Conservation (phyloP, 2,113 vertebrate genomes). For the Rhagologus leucostigma region DNA sequence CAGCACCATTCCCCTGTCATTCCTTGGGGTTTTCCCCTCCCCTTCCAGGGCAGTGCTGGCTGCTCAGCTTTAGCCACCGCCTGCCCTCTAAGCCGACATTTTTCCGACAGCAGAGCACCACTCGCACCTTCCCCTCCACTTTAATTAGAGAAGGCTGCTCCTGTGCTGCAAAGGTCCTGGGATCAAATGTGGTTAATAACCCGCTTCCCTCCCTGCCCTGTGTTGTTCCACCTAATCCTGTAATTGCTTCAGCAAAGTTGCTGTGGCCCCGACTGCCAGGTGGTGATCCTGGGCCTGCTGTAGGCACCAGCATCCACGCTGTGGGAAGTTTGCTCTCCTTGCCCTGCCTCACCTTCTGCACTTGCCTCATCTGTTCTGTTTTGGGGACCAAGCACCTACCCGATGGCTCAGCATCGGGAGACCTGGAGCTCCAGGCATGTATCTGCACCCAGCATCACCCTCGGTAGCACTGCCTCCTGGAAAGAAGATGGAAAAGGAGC, state of each 20-base stretch:
- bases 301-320: background rate
- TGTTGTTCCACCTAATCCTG: conserved; percentile 47
- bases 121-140: background rate
- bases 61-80: background rate
- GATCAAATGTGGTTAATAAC: conserved; percentile 40
- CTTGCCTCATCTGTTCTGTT: background rate
- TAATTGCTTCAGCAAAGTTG: conserved; percentile 40
- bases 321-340: background rate
- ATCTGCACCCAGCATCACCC: background rate
- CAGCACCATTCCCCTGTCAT: background rate
- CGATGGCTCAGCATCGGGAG: fast-evolving
- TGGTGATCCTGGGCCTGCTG: background rate
- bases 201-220: background rate
- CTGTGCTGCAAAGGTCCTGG: background rate
- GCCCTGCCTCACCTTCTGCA: background rate
- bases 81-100: background rate
- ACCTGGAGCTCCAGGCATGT: background rate
- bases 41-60: background rate
- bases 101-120: background rate
- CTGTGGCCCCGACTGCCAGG: background rate
- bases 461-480: fast-evolving
- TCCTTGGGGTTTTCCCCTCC: background rate
- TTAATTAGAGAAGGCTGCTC: conserved; percentile 10
- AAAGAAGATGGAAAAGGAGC: background rate
- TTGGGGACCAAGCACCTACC: background rate